Conservation (phyloP, 2,113 vertebrate genomes). For the Ploceus nigricollis region DNA sequence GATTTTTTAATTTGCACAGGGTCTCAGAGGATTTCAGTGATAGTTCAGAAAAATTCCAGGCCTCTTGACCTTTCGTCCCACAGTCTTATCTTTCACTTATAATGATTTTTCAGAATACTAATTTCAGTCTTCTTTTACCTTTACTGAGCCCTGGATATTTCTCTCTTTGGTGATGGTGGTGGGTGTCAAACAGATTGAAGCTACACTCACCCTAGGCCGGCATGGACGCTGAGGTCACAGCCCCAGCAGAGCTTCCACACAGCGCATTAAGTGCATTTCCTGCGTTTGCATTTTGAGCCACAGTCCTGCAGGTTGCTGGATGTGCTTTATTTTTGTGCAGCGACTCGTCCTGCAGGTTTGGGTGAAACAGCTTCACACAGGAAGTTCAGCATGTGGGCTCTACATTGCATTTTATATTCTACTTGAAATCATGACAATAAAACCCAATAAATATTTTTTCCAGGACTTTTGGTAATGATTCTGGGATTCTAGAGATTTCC, state of each 20-base stretch:
- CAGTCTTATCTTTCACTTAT: not conserved
- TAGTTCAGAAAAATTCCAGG: not conserved
- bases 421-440: not conserved
- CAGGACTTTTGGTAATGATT: not conserved
- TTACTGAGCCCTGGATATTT: not conserved
- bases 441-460: not conserved
- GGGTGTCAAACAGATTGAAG: not conserved
- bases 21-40: not conserved
- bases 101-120: not conserved
- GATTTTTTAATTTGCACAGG: not conserved
- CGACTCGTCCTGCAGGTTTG: not conserved
- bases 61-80: not conserved
- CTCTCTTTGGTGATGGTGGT: rapidly evolving
- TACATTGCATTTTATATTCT: not conserved
- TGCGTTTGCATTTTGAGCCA: not conserved
- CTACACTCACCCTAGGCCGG: not conserved
- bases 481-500: not conserved
- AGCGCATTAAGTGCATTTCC: not conserved
- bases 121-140: not conserved
- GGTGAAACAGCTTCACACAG: not conserved
- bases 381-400: not conserved
- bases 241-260: not conserved
- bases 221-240: not conserved
- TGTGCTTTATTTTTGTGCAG: not conserved
- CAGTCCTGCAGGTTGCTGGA: not conserved